Conservation (phyloP, 2,797 vertebrate species). For the Hozukius guyotensis region DNA sequence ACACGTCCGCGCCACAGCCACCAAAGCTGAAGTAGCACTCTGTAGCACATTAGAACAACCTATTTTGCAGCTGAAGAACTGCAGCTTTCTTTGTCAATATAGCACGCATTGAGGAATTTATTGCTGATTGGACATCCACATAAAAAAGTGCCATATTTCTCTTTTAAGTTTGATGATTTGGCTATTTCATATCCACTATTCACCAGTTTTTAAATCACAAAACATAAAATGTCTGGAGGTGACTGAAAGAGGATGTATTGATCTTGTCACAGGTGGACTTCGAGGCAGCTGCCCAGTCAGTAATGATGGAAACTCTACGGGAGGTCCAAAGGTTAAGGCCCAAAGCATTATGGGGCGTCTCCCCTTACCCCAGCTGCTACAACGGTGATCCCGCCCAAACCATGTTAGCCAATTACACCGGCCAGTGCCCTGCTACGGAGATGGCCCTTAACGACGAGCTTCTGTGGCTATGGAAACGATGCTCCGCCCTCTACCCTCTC, state of each 20-base stretch:
- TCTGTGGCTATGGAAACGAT: slow-evolving; percentile 84
- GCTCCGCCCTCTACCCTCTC: slow-evolving; percentile 82
- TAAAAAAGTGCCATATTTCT: no score
- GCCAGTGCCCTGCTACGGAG: slow-evolving; percentile 80
- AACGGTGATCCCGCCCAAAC: slow-evolving; percentile 72
- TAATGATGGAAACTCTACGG: slow-evolving; percentile 82
- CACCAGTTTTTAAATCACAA: background rate
- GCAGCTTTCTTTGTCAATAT: no score
- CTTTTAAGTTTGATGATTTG: background rate
- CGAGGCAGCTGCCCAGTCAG: slow-evolving; percentile 83
- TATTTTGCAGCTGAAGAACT: no score
- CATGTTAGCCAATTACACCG: slow-evolving; percentile 75
- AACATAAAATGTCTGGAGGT: background rate
- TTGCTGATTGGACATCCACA: no score
- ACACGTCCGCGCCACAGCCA: no score
- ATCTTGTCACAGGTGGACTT: slow-evolving; percentile 83
- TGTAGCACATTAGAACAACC: no score
- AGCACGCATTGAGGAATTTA: no score
- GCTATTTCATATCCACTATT: background rate
- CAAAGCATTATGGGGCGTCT: slow-evolving; percentile 84
- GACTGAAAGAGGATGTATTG: background rate
- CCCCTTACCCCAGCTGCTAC: slow-evolving; percentile 83
- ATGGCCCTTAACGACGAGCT: slow-evolving; percentile 82
- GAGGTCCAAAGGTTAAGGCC: slow-evolving; percentile 81
- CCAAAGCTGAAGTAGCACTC: no score